These are phyloP conservation scores for Eupithecia vulgata DNA, from an alignment of 2,888 invertebrate species.

Conservation along the genomic window DNA sequence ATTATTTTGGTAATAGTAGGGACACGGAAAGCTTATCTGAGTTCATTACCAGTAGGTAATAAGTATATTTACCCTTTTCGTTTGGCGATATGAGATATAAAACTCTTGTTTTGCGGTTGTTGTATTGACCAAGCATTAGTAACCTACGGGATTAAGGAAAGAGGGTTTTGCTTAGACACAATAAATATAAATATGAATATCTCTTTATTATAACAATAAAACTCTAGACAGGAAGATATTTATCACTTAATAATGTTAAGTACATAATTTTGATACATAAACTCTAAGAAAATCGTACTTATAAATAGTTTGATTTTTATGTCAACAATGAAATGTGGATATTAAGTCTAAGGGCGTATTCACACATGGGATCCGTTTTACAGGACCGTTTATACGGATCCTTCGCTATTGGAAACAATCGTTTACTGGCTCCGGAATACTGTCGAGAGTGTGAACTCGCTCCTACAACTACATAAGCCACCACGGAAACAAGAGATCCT, in stretches of 20 bases:
- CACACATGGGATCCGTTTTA: no score
- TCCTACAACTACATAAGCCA: no score
- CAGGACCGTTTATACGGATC: no score
- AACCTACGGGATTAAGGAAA: not conserved
- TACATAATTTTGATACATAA: conserved; percentile 37
- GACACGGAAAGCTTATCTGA: no score
- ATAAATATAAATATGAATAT: conserved; percentile 74
- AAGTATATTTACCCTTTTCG: not conserved
- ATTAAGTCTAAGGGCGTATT: not conserved
- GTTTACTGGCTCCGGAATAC: no score
- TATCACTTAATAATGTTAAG: conserved; percentile 53
- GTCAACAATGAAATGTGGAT: not conserved
- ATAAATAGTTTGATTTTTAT: not conserved
- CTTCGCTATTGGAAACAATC: no score
- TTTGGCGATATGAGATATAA: not conserved
- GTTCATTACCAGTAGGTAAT: not conserved
- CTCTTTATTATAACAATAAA: conserved; percentile 81
- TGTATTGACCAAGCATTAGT: no score
- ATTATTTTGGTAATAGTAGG: no score
- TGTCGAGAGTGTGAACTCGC: no score
- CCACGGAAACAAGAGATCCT: no score
- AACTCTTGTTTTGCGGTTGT: not conserved
- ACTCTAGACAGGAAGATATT: conserved; percentile 80
- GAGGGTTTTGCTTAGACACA: conserved; percentile 11
- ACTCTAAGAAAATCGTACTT: conserved; percentile 1